Percentiles rank a stretch among this genome's conserved stretches.
Evolutionary conservation across 2,113 vertebrate species (phyloP).

Genomic region (Nibea albiflora): DNA sequence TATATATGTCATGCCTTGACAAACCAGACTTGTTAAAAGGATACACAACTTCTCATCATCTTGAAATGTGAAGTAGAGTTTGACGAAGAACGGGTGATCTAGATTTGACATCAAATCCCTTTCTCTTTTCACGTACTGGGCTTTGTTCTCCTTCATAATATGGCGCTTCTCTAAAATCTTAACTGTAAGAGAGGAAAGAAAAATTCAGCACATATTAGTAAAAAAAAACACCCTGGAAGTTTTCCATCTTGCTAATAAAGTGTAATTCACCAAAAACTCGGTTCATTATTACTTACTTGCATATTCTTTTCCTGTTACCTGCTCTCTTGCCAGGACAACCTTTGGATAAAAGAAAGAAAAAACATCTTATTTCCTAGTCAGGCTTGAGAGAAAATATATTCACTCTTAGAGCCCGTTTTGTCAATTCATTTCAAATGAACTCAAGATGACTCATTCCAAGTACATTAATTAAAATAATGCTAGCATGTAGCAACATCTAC

Average conservation of each 20-base stretch:
- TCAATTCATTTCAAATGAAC: constrained; percentile 53
- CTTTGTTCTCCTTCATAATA: constrained; percentile 99
- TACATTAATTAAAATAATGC: constrained; percentile 73
- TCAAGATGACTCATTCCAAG: constrained; percentile 64
- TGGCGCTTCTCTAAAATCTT: constrained; percentile 99
- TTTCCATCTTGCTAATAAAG: not conserved
- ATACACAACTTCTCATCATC: constrained; percentile 99
- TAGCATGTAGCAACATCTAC: constrained; percentile 73
- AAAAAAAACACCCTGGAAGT: not conserved
- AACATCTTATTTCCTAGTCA: constrained; percentile 31
- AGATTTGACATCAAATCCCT: constrained; percentile 97
- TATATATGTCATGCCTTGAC: not conserved
- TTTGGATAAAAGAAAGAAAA: constrained; percentile 61
- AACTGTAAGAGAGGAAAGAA: constrained; percentile 83
- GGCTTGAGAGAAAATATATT: constrained; percentile 1
- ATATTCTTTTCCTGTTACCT: constrained; percentile 95
- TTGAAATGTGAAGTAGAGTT: constrained; percentile 99
- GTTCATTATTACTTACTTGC: constrained; percentile 90
- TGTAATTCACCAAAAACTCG: not conserved
- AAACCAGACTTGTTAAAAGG: constrained; percentile 78
- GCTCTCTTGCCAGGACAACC: constrained; percentile 97
- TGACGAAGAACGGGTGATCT: constrained; percentile 98
- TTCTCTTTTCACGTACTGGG: constrained; percentile 97
- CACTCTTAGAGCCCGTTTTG: constrained; percentile 18
- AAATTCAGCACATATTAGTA: not conserved